Base-by-base conservation (phyloP, 2,888 invertebrate genomes). In the Sinotaia quadrata region DNA sequence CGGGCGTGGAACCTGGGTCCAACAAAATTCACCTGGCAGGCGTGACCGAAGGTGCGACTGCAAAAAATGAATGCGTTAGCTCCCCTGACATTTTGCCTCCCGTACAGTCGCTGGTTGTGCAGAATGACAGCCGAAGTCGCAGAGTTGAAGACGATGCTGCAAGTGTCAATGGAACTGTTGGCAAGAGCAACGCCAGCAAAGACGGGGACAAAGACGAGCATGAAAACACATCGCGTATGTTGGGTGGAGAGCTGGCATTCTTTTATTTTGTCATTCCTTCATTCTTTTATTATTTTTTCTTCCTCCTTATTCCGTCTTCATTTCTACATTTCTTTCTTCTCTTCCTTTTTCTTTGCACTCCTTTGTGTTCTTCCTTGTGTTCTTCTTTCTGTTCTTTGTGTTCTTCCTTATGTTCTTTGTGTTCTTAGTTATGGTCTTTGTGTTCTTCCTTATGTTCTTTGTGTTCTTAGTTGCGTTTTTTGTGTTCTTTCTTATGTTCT, bases 21-120 rank as follows among this genome's bases (percentile, higher is more conserved):
- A 21, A 44, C 5, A 18, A n/a, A n/a, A 41, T 41, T 8, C 41
- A 18, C n/a, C n/a, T n/a, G n/a, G 51, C 18, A 15, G 21, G 10
- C 29, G 49, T 31, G 7, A 21, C 34, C 33, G 27, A 3, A 2
- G 4, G 37, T 5, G 37, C 31, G 18, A 52, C 37, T 4, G 29
- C 37, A 29, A 54, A 49, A 37, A 63, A 63, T 52, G 62, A 52
- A n/a, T 63, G 62, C 21, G 37, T 51, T 8, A 65, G 65, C 47
- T 27, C 52, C 8, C 65, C 65, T 5, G 54, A 65, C 24, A 18
- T 65, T 33, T 31, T 65, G 24, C 36, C 21, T 29, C 44, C 56
- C 65, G 33, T 65, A 56, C 65, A 65, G 65, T 56, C 56, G 24
- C 34, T 65, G 44, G 54, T 65, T 21, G 29, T 21, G 5, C 15